phyloP scores from a whole-genome alignment of 2,113 vertebrate species.

The Grammomys surdaster region DNA sequence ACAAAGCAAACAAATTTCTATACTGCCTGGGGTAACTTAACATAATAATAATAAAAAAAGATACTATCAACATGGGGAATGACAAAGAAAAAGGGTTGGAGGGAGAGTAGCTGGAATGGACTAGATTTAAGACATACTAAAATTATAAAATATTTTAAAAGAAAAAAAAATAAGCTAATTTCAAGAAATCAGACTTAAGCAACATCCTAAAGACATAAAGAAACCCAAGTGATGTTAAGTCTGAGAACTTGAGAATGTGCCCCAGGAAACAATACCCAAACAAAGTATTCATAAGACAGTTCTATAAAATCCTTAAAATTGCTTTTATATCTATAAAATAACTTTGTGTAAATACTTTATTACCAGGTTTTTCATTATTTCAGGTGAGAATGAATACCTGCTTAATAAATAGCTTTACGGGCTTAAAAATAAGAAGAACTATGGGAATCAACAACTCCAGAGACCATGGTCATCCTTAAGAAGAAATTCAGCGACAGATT shows the following conservation, averaged over 20 bases:
- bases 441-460: neutral
- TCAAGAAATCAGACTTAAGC: conserved; percentile 6
- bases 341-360: conserved; percentile 19
- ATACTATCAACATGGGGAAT: neutral
- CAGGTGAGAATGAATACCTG: neutral
- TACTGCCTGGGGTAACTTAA: neutral
- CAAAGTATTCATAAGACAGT: neutral
- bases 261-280: neutral
- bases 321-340: neutral
- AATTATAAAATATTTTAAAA: neutral
- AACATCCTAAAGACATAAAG: neutral
- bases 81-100: neutral
- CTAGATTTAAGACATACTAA: neutral
- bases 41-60: neutral
- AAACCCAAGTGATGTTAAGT: neutral
- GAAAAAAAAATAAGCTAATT: neutral
- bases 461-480: neutral
- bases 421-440: neutral
- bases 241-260: neutral
- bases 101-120: neutral
- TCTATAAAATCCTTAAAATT: conserved; percentile 6
- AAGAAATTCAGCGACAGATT: neutral
- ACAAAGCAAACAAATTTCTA: neutral
- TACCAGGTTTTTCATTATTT: conserved; percentile 23
- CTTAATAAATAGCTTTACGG: neutral